These are phyloP conservation scores for Sarcophaga variegata DNA, from an alignment of 2,888 invertebrate species.

Conservation along the genomic window DNA sequence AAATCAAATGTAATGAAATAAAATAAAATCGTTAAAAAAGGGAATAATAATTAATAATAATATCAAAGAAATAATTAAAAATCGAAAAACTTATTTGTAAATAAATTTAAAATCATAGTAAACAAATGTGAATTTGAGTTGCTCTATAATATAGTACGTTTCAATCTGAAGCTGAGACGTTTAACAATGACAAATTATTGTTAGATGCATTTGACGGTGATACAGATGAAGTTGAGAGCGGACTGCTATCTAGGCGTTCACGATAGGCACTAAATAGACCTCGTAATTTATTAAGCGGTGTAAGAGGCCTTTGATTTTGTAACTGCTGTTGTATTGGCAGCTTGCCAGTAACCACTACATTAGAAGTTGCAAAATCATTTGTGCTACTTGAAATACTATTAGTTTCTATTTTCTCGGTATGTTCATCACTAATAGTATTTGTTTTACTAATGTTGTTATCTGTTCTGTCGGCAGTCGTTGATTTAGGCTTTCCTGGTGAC, in stretches of 20 bases:
- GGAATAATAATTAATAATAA: background rate
- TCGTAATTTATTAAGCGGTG: constrained; percentile 73
- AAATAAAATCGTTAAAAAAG: background rate
- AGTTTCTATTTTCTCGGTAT: background rate
- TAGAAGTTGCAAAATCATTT: background rate
- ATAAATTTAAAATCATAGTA: constrained; percentile 13
- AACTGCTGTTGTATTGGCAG: constrained; percentile 12
- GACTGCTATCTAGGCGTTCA: constrained; percentile 66
- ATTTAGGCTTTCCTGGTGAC: constrained; percentile 63
- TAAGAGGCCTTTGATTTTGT: constrained; percentile 55
- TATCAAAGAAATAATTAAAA: background rate
- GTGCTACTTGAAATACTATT: background rate
- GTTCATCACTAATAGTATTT: background rate
- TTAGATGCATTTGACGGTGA: constrained; percentile 44
- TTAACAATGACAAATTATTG: constrained; percentile 20
- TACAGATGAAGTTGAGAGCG: constrained; percentile 50
- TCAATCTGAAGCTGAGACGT: constrained; percentile 42
- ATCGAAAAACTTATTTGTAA: constrained; percentile 32
- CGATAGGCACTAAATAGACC: constrained; percentile 75
- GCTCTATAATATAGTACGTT: constrained; percentile 8
- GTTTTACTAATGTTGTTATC: background rate
- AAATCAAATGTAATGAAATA: background rate
- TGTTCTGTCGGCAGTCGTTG: constrained; percentile 48
- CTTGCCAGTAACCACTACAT: constrained; percentile 4
- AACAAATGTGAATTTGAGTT: constrained; percentile 13